Evolutionary conservation across 2,888 invertebrate species (phyloP).

Genomic region (Clitarchus hookeri): DNA sequence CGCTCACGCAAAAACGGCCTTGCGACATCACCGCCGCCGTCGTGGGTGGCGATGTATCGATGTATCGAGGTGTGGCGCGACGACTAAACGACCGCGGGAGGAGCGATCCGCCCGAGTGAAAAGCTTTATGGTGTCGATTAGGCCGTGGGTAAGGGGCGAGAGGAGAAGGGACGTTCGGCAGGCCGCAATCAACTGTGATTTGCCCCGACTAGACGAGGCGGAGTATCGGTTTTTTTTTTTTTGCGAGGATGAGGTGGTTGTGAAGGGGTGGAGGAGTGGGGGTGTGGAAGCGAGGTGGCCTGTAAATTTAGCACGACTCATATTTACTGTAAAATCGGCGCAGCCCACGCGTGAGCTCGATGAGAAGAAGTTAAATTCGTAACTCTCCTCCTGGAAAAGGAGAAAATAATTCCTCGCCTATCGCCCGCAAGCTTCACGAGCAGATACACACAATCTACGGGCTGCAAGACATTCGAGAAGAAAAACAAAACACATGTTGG

Average conservation of each 20-base stretch:
- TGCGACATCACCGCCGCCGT: too few species aligned
- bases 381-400: too few species aligned
- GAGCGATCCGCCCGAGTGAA: background rate
- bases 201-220: background rate
- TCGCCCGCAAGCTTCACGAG: too few species aligned
- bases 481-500: too few species aligned
- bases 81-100: background rate
- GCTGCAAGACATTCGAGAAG: too few species aligned
- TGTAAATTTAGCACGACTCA: background rate
- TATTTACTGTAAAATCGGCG: background rate
- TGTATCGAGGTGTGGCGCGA: background rate
- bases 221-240: background rate
- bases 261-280: background rate
- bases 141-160: background rate
- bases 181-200: background rate
- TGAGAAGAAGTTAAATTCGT: background rate
- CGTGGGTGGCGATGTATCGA: background rate
- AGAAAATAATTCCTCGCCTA: too few species aligned
- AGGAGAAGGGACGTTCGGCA: background rate
- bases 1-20: too few species aligned
- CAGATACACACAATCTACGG: too few species aligned
- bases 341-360: background rate
- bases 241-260: background rate
- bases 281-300: background rate
- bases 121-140: background rate